Conservation (phyloP, 2,113 vertebrate genomes). For the Apus apus region DNA sequence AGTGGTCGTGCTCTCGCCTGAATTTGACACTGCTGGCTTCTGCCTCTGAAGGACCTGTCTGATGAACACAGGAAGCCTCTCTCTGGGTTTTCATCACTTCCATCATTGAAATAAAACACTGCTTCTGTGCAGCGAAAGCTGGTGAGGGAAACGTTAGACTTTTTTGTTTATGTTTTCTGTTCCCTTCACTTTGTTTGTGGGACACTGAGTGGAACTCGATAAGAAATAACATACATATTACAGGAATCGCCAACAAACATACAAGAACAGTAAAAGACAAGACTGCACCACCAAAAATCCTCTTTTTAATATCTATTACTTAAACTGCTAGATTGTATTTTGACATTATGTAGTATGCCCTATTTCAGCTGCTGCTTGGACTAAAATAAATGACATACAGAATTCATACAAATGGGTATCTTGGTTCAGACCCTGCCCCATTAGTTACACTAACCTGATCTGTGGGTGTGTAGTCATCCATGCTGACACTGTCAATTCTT, state of each 20-base stretch:
- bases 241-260: neutral
- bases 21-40: neutral
- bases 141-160: neutral
- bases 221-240: neutral
- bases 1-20: neutral
- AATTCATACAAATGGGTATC: neutral
- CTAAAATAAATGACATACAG: neutral
- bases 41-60: neutral
- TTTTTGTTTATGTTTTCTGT: neutral
- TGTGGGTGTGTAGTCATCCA: constrained; percentile 97
- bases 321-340: neutral
- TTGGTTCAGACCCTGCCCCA: neutral
- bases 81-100: neutral
- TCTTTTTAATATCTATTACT: neutral
- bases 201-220: neutral
- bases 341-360: neutral
- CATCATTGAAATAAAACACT: neutral
- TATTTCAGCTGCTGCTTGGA: neutral
- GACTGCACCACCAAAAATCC: neutral
- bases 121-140: neutral
- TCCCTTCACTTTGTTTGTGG: neutral
- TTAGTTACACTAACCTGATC: constrained; percentile 86
- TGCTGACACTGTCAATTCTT: constrained; percentile 97
- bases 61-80: rapidly evolving
- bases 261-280: neutral